Evolutionary conservation across 2,797 vertebrate species (phyloP), one percentile per base, ranked within the genome.

Genomic region (Sebastes flavidus): DNA sequence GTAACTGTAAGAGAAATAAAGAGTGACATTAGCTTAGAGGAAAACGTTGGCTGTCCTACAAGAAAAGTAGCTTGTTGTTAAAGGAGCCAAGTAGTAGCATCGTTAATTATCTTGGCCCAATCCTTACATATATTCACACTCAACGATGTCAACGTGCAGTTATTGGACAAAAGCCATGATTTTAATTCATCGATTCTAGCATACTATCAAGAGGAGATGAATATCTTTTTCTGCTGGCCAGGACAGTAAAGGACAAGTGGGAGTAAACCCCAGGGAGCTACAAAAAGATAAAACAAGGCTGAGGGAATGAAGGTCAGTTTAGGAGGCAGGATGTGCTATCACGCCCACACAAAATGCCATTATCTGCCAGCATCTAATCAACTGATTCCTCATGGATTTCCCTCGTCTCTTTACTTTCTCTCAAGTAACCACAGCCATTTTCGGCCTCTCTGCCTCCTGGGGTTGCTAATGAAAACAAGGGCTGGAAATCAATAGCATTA

Each of bases 1-100:
- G 94, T 95, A 84, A 95, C 94, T 95, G 93, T n/a, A 91, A 93
- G 67, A 91, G 68, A 94, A 90, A 91, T 4, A 89, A 80, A 89
- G 16, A 91, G 68, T 62, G 70, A 74, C 30, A 60, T 92, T 85
- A 94, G 82, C 54, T 70, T 12, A 32, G 46, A 82, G 25, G 36
- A 79, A 87, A 83, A 72, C 56, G 80, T 85, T 61, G 62, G 36
- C 20, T 85, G 80, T 76, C 82, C 86, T 83, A 90, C 66, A 89
- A 90, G 68, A 42, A 69, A 78, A 83, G 38, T 9, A 78, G 54
- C 36, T 27, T 58, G 62, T 30, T 79, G 36, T 72, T 67, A 72
- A 30, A 75, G 65, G 36, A 85, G 25, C 78, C 46, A 60, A 73
- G 84, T 29, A 68, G 75, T 25, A 42, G 27, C 69, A 25, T 69